Percentiles rank a stretch among this genome's conserved stretches.
Conservation (phyloP, 2,888 invertebrate species). For the Polydrusus cervinus region DNA sequence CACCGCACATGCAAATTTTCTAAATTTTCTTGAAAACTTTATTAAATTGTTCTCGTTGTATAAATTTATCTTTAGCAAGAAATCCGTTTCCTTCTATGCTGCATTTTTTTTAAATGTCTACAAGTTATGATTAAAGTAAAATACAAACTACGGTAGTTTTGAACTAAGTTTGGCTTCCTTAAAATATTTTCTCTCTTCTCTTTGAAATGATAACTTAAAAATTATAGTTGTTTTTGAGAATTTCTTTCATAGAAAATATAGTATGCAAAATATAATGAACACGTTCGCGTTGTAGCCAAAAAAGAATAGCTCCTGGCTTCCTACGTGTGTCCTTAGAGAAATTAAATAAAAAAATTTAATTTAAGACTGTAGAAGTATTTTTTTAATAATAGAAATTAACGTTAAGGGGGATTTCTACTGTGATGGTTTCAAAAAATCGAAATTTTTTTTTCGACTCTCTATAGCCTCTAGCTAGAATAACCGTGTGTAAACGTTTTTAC, state of each 20-base stretch:
- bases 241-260: background rate
- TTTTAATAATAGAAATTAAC: no score
- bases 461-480: no score
- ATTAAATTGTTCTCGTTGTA: constrained; percentile 17
- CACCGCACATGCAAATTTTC: constrained; percentile 22
- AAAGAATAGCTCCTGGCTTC: no score
- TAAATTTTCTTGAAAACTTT: constrained; percentile 26
- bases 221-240: background rate
- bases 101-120: constrained; percentile 5
- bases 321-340: no score
- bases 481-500: no score
- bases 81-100: constrained; percentile 4
- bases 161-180: background rate
- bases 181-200: background rate
- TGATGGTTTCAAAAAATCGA: no score
- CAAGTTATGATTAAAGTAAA: constrained; percentile 26
- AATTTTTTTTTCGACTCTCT: no score
- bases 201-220: constrained; percentile 9
- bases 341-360: no score
- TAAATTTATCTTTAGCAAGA: background rate
- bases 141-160: constrained; percentile 12
- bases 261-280: background rate
- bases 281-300: no score
- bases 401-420: no score
- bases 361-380: no score